phyloP scores from a whole-genome alignment of 2,797 vertebrate genomes.

The Dendrocincla tyrannina region DNA sequence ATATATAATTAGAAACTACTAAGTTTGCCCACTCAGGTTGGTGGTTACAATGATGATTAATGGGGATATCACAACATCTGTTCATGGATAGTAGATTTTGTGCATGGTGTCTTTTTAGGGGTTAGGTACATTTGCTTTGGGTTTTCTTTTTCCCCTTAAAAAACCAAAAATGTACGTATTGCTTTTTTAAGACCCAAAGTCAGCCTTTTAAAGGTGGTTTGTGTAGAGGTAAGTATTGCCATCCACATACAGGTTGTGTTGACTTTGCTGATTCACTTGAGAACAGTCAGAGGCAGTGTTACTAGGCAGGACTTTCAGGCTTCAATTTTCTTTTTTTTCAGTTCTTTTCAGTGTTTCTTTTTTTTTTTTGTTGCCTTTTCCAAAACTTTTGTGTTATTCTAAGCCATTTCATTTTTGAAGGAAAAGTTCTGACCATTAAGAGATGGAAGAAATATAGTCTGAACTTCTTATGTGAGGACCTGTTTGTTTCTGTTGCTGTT shows the following conservation, averaged over 20 bases:
- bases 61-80: not conserved
- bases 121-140: not conserved
- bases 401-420: not conserved
- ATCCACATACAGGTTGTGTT: not conserved
- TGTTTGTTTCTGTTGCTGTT: not conserved
- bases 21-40: not conserved
- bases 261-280: not conserved
- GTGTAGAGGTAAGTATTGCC: conserved; percentile 33
- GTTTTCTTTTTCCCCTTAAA: not conserved
- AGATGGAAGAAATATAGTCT: not conserved
- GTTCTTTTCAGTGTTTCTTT: not conserved
- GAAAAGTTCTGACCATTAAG: not conserved
- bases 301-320: not conserved
- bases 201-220: not conserved
- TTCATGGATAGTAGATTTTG: not conserved
- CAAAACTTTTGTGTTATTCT: not conserved
- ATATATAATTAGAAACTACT: not conserved
- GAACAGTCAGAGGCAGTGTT: not conserved
- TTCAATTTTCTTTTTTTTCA: not conserved
- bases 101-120: not conserved
- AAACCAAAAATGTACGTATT: not conserved
- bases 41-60: not conserved
- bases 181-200: not conserved
- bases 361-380: not conserved
- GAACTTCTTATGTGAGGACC: not conserved